Evolutionary conservation across 1,140 invertebrate species (phyloP), one percentile per base, ranked within the genome.

Genomic region (silkworm (Bombyx mori)): DNA sequence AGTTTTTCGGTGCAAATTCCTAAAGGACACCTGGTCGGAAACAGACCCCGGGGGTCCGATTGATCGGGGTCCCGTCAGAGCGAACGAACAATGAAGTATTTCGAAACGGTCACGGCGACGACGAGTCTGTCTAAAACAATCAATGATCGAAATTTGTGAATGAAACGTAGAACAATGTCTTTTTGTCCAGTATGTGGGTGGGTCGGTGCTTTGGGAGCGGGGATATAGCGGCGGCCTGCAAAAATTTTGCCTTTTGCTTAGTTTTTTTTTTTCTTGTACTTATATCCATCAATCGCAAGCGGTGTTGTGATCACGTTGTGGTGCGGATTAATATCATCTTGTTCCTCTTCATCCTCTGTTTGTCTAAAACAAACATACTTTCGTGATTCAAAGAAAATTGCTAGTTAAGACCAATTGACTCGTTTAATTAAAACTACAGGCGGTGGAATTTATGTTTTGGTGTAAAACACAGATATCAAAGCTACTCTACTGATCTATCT

Each of bases 11-110:
- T 69, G 67, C 76, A 74, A 82, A 85, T 87, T 82, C 81, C 84
- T 80, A 80, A 78, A 74, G 77, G 69, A 82, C 84, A 87, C 84
- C 84, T 87, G 84, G 84, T 83, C 84, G 84, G 84, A 87, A 85
- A 82, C 79, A 75, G 70, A 57, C 81, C 84, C 81, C 78, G 77
- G 84, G 84, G 84, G 79, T 81, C 79, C 75, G 83, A 86, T 86
- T 82, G 82, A 85, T 83, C 78, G 74, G 77, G 75, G 77, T 76
- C 74, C 76, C 73, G 71, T 75, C 73, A 79, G 45, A 48, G 18
- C 45, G 9, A 45, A 80, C 77, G 65, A 72, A 55, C 45, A 53
- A 53, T 58, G 54, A 35, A 35, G 44, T 26, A 43, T 48, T 79
- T 77, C 65, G 75, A 73, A 76, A 71, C 73, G 70, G 64, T 64